Evolutionary conservation across 2,113 vertebrate species (phyloP), one percentile per base, ranked within the genome.

Genomic region (Noturus placidus): DNA sequence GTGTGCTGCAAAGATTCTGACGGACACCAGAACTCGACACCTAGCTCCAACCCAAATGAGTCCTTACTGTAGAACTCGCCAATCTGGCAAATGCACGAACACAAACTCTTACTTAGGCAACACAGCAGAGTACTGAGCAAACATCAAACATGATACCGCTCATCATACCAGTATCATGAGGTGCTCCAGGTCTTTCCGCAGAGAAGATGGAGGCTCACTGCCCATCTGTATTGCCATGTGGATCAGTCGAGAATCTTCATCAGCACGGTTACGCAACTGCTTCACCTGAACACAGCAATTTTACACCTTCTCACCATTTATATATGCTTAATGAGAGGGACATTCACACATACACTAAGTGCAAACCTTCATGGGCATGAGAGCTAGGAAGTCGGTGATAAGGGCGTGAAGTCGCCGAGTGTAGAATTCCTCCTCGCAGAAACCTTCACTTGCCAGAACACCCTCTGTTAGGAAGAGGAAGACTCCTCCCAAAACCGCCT

Each of bases 161-260:
- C 91, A 61, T 61, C 79, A 82, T 82, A 99, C 98, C 91, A 99
- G 93, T 84, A 96, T 95, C 98, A 99, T 97, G 70, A 99, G 96
- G 88, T 99, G 97, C 57, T 99, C 98, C 63, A 99, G 93, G 91
- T 99, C 98, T 88, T 96, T 96, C 30, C 97, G 95, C 74, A 99
- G 86, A 0, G 96, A 96, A 17, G 97, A 93, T 7, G 98, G 97
- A 27, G 97, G 97, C 76, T 99, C 98, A 0, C 96, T 96, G 42
- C 97, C 98, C 97, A 98, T 97, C 94, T 99, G 98, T 87, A 98
- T 90, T 8, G 97, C 98, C 97, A 99, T 99, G 92, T 99, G 97
- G 89, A 99, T 96, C 91, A 99, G 95, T 46, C 98, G 96, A 87
- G 98, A 97, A 84, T 99, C 98, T 90, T 99, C 98, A 90, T 99